These are phyloP conservation scores for Poeciliopsis turneri DNA, from an alignment of 2,797 vertebrate species.

Conservation along the genomic window DNA sequence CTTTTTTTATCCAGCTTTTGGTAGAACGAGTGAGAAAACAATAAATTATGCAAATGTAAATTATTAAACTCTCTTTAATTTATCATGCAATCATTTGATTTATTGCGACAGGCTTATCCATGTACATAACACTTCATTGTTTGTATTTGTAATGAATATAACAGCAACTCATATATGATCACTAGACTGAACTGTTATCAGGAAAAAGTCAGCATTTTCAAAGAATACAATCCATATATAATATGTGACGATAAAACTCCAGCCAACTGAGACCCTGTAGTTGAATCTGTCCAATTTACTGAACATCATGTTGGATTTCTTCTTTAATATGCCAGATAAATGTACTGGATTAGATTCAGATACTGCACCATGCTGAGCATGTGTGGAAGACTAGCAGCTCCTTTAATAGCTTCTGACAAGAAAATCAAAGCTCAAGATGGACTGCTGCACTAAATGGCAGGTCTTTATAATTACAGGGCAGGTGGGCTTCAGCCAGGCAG, in stretches of 20 bases:
- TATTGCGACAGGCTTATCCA: too few relatives aligned
- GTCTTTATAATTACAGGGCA: conserved; percentile 78
- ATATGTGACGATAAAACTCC: not conserved
- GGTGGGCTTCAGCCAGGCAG: conserved; percentile 72
- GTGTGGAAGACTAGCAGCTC: conserved; percentile 55
- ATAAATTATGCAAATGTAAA: too few relatives aligned
- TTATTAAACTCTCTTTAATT: too few relatives aligned
- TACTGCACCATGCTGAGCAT: conserved; percentile 51
- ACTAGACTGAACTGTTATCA: not conserved
- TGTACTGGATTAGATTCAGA: conserved; percentile 66
- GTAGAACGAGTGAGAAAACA: too few relatives aligned
- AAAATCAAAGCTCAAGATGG: conserved; percentile 77
- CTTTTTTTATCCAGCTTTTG: too few relatives aligned
- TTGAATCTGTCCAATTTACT: not conserved
- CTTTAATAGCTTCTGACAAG: conserved; percentile 77
- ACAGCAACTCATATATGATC: not conserved
- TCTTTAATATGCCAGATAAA: conserved; percentile 68
- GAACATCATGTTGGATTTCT: conserved; percentile 44
- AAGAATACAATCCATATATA: not conserved
- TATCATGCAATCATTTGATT: too few relatives aligned
- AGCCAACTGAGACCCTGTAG: not conserved
- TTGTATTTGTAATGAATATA: not conserved
- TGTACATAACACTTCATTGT: not conserved
- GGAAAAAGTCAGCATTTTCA: not conserved
- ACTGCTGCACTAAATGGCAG: conserved; percentile 75